These are phyloP conservation scores for Salvelinus fontinalis DNA, from an alignment of 2,113 vertebrate species.

Conservation along the genomic window DNA sequence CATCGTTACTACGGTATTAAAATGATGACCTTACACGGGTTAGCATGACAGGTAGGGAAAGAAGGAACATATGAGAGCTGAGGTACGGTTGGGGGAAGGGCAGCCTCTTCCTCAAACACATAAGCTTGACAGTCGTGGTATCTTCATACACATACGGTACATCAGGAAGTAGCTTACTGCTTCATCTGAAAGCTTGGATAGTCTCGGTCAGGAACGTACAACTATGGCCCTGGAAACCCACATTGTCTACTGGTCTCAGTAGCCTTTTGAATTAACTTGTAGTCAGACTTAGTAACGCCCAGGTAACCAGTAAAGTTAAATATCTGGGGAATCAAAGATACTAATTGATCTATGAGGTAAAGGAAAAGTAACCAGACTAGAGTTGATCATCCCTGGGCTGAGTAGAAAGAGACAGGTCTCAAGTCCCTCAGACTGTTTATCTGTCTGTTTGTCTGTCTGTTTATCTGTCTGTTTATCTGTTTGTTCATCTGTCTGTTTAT, in stretches of 20 bases:
- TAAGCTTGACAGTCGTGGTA: conserved; percentile 25
- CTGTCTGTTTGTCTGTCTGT: too few species aligned
- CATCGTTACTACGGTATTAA: conserved; percentile 54
- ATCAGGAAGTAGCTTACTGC: conserved; percentile 11
- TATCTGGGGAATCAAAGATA: neutral
- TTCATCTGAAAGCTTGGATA: neutral
- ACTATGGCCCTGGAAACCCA: neutral
- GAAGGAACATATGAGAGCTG: conserved; percentile 41
- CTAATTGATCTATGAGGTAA: neutral
- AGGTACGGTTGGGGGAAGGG: too few species aligned
- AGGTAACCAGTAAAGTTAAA: neutral
- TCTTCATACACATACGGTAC: conserved; percentile 20
- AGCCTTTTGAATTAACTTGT: neutral
- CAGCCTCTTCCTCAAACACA: neutral
- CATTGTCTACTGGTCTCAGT: neutral
- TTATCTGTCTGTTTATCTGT: too few species aligned
- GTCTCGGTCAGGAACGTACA: neutral
- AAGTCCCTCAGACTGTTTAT: too few species aligned
- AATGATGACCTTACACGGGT: conserved; percentile 40
- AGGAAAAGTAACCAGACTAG: neutral
- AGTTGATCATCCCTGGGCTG: neutral
- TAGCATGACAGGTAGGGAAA: conserved; percentile 39
- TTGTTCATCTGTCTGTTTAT: rapidly evolving
- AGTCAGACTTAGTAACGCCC: neutral
- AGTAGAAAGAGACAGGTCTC: neutral